These are phyloP conservation scores for Syrista parreyssii DNA, from an alignment of 2,888 invertebrate genomes.

Conservation along the genomic window DNA sequence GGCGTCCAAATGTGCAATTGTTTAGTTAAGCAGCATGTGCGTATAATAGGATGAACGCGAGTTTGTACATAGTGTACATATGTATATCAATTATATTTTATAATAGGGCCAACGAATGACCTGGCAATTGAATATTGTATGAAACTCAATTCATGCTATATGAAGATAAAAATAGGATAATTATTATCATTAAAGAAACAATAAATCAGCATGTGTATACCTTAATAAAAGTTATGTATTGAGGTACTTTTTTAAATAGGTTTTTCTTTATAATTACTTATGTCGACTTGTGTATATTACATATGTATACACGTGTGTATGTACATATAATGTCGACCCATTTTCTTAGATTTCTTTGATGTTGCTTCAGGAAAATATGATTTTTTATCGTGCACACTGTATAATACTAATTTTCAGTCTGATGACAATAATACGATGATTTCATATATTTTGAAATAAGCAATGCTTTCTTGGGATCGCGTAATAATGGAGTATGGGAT, in stretches of 20 bases:
- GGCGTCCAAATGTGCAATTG: slow-evolving; percentile 65
- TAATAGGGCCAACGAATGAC: slow-evolving; percentile 57
- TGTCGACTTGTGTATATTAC: not conserved
- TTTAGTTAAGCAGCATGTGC: slow-evolving; percentile 55
- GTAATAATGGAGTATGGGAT: not conserved
- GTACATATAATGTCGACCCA: not conserved
- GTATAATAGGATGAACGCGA: slow-evolving; percentile 41
- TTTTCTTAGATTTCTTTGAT: not conserved
- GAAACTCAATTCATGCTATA: slow-evolving; percentile 49
- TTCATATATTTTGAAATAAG: not conserved
- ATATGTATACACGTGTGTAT: too few relatives aligned
- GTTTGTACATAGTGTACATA: slow-evolving; percentile 64
- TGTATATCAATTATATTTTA: slow-evolving; percentile 65
- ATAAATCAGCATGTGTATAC: slow-evolving; percentile 65
- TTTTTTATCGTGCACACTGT: not conserved
- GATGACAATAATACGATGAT: not conserved
- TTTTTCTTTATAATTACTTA: slow-evolving; percentile 40
- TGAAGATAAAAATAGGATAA: slow-evolving; percentile 60
- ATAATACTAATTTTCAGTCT: not conserved
- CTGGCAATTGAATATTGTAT: slow-evolving; percentile 51
- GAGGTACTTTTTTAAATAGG: slow-evolving; percentile 65
- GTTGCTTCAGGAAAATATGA: not conserved
- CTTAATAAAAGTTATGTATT: slow-evolving; percentile 66
- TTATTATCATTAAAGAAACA: slow-evolving; percentile 56
- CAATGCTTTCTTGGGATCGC: not conserved